Base-by-base conservation (phyloP, 2,888 invertebrate species). In the Thumatha senex region DNA sequence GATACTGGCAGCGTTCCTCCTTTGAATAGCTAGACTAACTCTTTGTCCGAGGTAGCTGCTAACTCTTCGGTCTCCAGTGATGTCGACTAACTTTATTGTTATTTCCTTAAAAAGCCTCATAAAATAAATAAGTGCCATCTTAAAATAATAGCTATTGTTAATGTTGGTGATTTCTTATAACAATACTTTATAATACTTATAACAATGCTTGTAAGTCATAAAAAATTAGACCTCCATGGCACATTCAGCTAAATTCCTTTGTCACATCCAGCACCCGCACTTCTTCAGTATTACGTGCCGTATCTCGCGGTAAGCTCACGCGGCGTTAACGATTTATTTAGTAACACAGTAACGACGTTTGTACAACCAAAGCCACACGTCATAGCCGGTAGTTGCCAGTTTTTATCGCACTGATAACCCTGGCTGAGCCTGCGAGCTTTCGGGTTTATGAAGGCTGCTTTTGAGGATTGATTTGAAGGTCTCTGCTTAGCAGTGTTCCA, bases 321-420 rank as follows among this genome's bases (percentile, higher is more conserved):
- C 87, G 80, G 80, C 77, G 78, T 82, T 87, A 84, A 88, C 89
- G 88, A 89, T 89, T 90, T 90, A 89, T 89, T 89, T 86, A 89
- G 87, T 75, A 74, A 81, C 78, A 74, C 72, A 70, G 78, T 87
- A 86, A 90, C 89, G 87, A 84, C 89, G 89, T 90, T 90, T 89
- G 85, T 75, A 72, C 84, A 84, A 74, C 80, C 76, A 67, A 58
- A 75, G 75, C 74, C 79, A 84, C 87, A 85, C 85, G 80, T 84
- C 84, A 86, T 75, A 58, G 51, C 63, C 5, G 51, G 63, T 66
- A 73, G 74, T 79, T 71, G 72, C 61, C 71, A 65, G 70, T 83
- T 85, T 84, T 86, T 85, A 82, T 82, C 80, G 74, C 61, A 57
- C 43, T 50, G 75, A 74, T 74, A 74, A 72, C 67, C 46, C 44